These are phyloP conservation scores for Heliconius erato DNA, from an alignment of 2,888 invertebrate species.

Conservation along the genomic window DNA sequence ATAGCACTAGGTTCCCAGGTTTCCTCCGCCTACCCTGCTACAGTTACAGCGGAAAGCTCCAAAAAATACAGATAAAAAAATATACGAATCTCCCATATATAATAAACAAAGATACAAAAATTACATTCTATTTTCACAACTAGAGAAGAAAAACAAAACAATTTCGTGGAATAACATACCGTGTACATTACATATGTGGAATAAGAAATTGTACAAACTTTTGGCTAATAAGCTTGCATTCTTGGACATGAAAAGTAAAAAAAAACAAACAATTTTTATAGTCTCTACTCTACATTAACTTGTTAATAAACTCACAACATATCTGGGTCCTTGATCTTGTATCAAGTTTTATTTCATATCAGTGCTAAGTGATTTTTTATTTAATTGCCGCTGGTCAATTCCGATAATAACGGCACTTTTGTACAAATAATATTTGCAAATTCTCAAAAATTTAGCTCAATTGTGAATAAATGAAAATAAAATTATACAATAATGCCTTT, in stretches of 20 bases:
- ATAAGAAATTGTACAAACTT: background rate
- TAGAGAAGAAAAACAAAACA: background rate
- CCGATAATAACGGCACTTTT: slow-evolving; percentile 18
- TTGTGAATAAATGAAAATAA: background rate
- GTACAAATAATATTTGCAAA: background rate
- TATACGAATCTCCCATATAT: background rate
- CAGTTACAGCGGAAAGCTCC: no score
- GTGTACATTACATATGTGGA: background rate
- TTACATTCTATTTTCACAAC: background rate
- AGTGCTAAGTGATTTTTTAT: slow-evolving; percentile 16
- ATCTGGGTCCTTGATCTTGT: slow-evolving; percentile 24
- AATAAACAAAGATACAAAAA: background rate
- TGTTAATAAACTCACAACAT: slow-evolving; percentile 5
- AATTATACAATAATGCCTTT: background rate
- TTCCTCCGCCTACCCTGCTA: no score
- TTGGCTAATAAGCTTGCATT: background rate
- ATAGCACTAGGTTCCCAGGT: no score
- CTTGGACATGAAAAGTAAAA: background rate
- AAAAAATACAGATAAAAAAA: no score
- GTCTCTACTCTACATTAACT: background rate
- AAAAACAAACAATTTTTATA: slow-evolving; percentile 14
- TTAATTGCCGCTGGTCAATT: slow-evolving; percentile 10
- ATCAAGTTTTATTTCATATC: slow-evolving; percentile 30
- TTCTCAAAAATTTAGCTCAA: background rate
- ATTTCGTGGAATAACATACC: background rate